Percentiles rank a stretch among this genome's conserved stretches.
phyloP scores from a whole-genome alignment of 1,140 invertebrate species.

The Helicoverpa armigera region DNA sequence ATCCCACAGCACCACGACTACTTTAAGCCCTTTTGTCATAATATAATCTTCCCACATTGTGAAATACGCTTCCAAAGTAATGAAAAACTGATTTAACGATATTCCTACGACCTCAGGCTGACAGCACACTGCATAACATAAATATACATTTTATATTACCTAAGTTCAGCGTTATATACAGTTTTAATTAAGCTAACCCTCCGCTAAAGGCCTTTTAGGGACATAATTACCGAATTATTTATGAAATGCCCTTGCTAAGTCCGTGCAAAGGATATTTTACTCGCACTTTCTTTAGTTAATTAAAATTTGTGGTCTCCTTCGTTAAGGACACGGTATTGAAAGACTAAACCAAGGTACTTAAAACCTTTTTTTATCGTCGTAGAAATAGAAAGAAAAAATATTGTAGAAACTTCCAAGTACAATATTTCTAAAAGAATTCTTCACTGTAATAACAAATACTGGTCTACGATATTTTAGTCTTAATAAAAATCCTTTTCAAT shows the following conservation, averaged over 20 bases:
- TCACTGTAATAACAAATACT: too few species aligned
- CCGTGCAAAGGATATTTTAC: neutral
- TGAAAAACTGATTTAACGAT: slow-evolving; percentile 18
- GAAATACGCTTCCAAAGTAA: neutral
- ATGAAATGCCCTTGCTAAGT: neutral
- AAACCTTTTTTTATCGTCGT: too few species aligned
- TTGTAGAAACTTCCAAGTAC: too few species aligned
- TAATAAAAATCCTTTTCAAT: too few species aligned
- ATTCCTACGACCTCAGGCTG: neutral
- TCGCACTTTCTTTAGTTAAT: slow-evolving; percentile 3
- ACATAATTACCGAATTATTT: slow-evolving; percentile 43
- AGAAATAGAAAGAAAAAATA: too few species aligned
- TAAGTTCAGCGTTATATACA: slow-evolving; percentile 4
- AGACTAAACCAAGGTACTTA: neutral
- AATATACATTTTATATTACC: slow-evolving; percentile 27
- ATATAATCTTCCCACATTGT: slow-evolving; percentile 4
- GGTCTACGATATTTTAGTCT: too few species aligned
- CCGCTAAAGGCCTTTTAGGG: slow-evolving; percentile 15
- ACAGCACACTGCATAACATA: neutral
- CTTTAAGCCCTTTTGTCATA: neutral
- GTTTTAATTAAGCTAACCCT: slow-evolving; percentile 42
- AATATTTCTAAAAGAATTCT: too few species aligned
- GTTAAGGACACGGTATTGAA: neutral
- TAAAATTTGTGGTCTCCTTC: neutral
- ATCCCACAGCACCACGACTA: too few species aligned